Evolutionary conservation across 2,113 vertebrate species (phyloP), one percentile per base, ranked within the genome.

Genomic region (Micronycteris hirsuta): DNA sequence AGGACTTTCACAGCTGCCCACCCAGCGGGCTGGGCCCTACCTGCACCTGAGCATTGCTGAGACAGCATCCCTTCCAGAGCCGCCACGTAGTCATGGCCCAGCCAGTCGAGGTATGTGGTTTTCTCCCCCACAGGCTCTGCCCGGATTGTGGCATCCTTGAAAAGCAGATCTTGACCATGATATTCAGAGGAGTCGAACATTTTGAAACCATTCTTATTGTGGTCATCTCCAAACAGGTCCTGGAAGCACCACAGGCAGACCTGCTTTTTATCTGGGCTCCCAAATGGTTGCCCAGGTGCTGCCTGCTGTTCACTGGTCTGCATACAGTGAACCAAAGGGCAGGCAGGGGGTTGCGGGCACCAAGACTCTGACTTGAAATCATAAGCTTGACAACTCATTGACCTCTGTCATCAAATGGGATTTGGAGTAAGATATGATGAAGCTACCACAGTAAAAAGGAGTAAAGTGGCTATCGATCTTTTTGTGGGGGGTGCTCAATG

Each of bases 151-250:
- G 99, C 99, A 97, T 99, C 99, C 95, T 99, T 99, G 98, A 99
- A 99, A 90, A 99, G 98, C 91, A 99, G 98, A 96, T 99, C 99
- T 81, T 98, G 98, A 83, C 99, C 99, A 0, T 94, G 43, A 85
- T 99, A 99, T 49, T 38, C 1, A 83, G 98, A 97, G 4, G 99
- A 99, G 97, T 99, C 98, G 81, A 99, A 99, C 99, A 99, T 99
- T 98, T 95, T 98, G 98, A 99, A 99, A 52, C 71, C 98, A 7
- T 98, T 95, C 96, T 0, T 68, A 52, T 97, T 91, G 96, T 93
- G 96, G 91, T 98, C 98, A 0, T 98, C 98, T 86, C 99, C 98
- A 94, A 99, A 99, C 93, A 98, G 98, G 38, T 36, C 97, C 99
- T 99, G 93, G 90, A 98, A 97, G 92, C 1, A 95, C 31, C 90